Evolutionary conservation across 2,797 vertebrate genomes (phyloP), one percentile per base, ranked within the genome.

Genomic region (Corythornis leucogaster): DNA sequence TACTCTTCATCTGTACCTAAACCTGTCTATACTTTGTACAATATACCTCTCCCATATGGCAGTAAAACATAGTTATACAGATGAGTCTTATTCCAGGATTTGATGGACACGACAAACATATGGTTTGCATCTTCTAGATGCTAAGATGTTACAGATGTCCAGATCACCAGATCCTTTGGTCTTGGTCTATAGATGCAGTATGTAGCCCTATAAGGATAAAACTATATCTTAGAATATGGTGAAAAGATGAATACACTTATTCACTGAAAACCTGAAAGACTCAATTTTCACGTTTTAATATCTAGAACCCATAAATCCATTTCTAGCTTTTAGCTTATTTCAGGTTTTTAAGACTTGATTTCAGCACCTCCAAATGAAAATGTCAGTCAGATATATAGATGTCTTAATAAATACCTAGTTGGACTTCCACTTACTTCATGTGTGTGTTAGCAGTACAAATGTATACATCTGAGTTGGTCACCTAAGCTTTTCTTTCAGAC

Each of bases 321-420:
- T 73, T 80, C 71, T 69, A 70, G 5, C 5, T 90, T 90, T 33
- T 70, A 57, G 13, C 4, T 80, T 46, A 54, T 38, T 76, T 89
- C 61, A 80, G 2, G 21, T 43, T 55, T 82, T 2, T 30, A 57
- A 76, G 22, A 12, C 43, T 67, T 61, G 5, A 78, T 80, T 78
- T 95, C 80, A 80, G 45, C 46, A 76, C 35, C 28, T 89, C 22
- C 62, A 80, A n/a, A 75, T 62, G 28, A 80, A 93, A 87, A 78
- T 33, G 2, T 55, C 66, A 24, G 43, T 21, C 15, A 5, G 31
- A 18, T 33, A 64, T 24, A n/a, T 5, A 64, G 28, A 70, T 87
- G 24, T 83, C 58, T 62, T 74, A 68, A 64, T 12, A 68, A 11
- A 2, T 9, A 73, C 10, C 54, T 67, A 50, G 21, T 1, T 74